Percentiles rank a stretch among this genome's conserved stretches.
These are phyloP conservation scores for Hypsibius dujardini DNA, from an alignment of 1,140 invertebrate genomes.

Conservation along the genomic window DNA sequence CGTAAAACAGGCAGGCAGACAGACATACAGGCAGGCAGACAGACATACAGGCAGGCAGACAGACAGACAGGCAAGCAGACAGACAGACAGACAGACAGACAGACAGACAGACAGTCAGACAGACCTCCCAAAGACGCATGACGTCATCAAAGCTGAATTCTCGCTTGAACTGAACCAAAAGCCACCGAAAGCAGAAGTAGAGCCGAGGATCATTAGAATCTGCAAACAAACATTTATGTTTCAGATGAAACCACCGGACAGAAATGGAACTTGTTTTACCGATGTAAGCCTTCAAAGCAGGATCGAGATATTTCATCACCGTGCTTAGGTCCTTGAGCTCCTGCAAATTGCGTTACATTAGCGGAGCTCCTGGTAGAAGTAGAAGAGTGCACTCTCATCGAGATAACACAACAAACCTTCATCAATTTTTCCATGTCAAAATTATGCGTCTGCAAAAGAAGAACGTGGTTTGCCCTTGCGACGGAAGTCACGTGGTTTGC, in stretches of 20 bases:
- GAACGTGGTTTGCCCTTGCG: no score
- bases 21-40: no score
- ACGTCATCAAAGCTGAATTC: constrained; percentile 35
- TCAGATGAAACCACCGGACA: constrained; percentile 2
- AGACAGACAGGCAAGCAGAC: no score
- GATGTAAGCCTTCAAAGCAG: constrained; percentile 19
- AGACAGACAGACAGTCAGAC: not conserved
- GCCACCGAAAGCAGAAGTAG: constrained; percentile 91
- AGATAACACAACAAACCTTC: no score
- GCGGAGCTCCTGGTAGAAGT: no score
- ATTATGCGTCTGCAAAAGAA: constrained; percentile 41
- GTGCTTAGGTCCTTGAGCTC: not conserved
- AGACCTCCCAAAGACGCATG: constrained; percentile 14
- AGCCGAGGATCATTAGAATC: constrained; percentile 86
- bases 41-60: no score
- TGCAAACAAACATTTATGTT: constrained; percentile 31
- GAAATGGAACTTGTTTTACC: not conserved
- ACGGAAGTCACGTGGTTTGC: no score
- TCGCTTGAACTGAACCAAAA: constrained; percentile 45
- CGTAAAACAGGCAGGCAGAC: no score
- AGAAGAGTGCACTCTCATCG: no score
- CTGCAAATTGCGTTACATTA: no score
- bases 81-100: not conserved
- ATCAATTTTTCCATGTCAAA: constrained; percentile 97
- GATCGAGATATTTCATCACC: constrained; percentile 22